Evolutionary conservation across 2,797 vertebrate species (phyloP).

Genomic region (Diglossa cyanea): DNA sequence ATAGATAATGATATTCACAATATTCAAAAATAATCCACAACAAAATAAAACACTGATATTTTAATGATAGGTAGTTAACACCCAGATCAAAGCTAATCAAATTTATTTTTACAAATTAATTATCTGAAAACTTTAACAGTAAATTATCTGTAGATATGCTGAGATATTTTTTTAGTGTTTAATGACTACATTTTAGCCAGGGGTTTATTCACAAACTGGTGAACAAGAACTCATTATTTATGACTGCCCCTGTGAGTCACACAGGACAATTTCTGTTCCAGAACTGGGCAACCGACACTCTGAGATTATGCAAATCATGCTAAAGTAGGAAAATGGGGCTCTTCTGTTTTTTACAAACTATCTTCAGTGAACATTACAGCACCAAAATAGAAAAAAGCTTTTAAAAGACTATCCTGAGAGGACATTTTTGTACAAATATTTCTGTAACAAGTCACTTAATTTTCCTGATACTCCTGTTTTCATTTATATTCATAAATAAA

Average conservation of each 20-base stretch:
- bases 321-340: background rate
- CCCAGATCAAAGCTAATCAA: constrained; percentile 20
- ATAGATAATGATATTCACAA: background rate
- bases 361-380: background rate
- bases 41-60: background rate
- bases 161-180: background rate
- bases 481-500: background rate
- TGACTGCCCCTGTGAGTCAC: background rate
- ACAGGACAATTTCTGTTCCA: background rate
- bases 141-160: background rate
- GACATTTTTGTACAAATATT: background rate
- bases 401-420: background rate
- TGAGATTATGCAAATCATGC: background rate
- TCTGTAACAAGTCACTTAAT: background rate
- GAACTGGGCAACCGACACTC: background rate
- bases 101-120: constrained; percentile 35
- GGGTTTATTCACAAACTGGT: background rate
- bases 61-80: background rate
- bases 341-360: background rate
- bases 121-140: background rate
- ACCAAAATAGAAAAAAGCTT: background rate
- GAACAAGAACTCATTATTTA: background rate
- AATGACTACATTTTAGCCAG: constrained; percentile 12
- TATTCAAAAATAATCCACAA: background rate
- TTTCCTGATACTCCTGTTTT: background rate